Base-by-base conservation (phyloP, 30 jellyfish, hydroid and myxozoan genomes). In the Morbakka virulenta region DNA sequence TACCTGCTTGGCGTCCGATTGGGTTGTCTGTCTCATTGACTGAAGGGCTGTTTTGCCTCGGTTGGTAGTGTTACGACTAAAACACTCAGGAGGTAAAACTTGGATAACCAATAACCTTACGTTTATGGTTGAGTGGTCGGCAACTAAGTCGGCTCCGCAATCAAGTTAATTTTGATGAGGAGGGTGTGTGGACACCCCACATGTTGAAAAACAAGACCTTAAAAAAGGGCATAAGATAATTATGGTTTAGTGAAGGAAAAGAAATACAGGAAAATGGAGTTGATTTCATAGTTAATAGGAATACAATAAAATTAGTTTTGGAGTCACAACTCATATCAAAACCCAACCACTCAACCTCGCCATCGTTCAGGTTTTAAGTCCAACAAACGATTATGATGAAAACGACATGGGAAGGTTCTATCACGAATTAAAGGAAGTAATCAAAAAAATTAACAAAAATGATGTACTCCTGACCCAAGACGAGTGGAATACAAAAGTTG, bases 401-500 rank as follows among this genome's bases (percentile, higher is more conserved):
- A 47, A 57, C 3, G 80, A 53, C 4, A 33, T 76, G 2, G 87
- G 32, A 57, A 29, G 12, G 30, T 76, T 76, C 69, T 61, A 76
- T 47, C 68, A 76, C 28, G 51, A 76, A 24, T 29, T 61, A 52
- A 80, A 76, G 67, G 32, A 32, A 21, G 20, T 12, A 20, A 1
- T 2, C 22, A 21, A 57, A 74, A 51, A 62, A 26, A 30, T 34
- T n/a, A 29, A 65, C 28, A 64, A 48, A 61, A 77, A 36, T 34
- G 89, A 77, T 22, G 64, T 62, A 0, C 4, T 21, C 20, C 17
- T 77, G 4, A 28, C 64, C 13, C 57, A 28, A 28, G 89, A 82
- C 12, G 83, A 76, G 67, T 77, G 89, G 89, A 77, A 77, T 63
- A 20, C 72, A 9, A 27, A 11, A 29, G 48, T 77, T 9, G 89